A percentile compares a stretch with the other conserved stretches of the same genome.
Evolutionary conservation across 2,888 invertebrate species (phyloP).

Genomic region (Phalera bucephala): DNA sequence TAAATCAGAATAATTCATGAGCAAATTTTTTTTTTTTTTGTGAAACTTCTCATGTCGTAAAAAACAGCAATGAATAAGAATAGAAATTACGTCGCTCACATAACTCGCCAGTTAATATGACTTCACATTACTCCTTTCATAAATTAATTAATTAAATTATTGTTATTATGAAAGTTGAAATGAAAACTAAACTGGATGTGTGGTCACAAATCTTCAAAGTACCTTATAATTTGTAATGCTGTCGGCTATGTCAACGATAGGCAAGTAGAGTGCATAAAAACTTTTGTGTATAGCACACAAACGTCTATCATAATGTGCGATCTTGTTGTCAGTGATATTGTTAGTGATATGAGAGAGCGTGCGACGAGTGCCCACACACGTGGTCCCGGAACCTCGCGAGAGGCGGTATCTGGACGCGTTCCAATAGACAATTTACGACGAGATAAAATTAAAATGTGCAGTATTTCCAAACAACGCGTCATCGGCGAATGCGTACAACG

Average conservation of each 20-base stretch:
- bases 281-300: conserved; percentile 22
- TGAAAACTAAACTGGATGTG: not conserved
- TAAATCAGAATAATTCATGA: conserved; percentile 16
- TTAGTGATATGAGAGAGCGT: conserved; percentile 34
- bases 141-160: not conserved
- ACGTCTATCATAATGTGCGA: conserved; percentile 37
- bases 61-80: conserved; percentile 8
- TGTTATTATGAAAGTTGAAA: not conserved
- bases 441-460: conserved; percentile 69
- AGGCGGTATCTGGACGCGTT: conserved; percentile 56
- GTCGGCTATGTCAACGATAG: conserved; percentile 19
- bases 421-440: conserved; percentile 67
- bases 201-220: no score
- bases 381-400: conserved; percentile 46
- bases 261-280: conserved; percentile 11
- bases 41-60: conserved; percentile 8
- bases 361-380: conserved; percentile 50
- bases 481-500: conserved; percentile 39
- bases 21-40: conserved; percentile 2
- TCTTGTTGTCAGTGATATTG: conserved; percentile 49
- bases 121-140: not conserved
- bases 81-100: conserved; percentile 5
- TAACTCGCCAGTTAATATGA: conserved; percentile 2
- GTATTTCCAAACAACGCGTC: conserved; percentile 44
- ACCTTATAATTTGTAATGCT: no score